Evolutionary conservation across 1,140 invertebrate species (phyloP).

Genomic region (Zaprionus lachaisei): DNA sequence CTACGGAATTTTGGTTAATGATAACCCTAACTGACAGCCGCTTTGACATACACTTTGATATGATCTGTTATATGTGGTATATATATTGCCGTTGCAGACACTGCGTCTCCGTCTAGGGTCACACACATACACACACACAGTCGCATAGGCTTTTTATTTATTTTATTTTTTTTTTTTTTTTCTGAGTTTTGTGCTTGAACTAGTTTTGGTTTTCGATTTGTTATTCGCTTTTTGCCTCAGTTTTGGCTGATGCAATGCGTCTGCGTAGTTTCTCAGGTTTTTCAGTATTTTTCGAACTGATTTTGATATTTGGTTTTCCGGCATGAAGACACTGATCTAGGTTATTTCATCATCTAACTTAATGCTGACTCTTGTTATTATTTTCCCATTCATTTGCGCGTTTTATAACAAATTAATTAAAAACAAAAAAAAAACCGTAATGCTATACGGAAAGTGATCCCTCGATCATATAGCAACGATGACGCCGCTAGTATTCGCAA

Average conservation of each 20-base stretch:
- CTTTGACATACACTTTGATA: neutral
- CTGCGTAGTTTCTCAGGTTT: slow-evolving; percentile 40
- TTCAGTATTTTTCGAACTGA: slow-evolving; percentile 13
- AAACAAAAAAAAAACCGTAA: neutral
- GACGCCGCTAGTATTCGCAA: neutral
- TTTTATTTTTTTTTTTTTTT: neutral
- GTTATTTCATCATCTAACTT: slow-evolving; percentile 38
- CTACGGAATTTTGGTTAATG: slow-evolving; percentile 15
- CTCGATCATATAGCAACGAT: neutral
- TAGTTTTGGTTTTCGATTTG: slow-evolving; percentile 38
- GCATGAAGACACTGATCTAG: slow-evolving; percentile 34
- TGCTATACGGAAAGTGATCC: neutral
- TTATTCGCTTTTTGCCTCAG: slow-evolving; percentile 17
- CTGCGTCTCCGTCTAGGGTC: slow-evolving; percentile 30
- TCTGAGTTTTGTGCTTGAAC: slow-evolving; percentile 53
- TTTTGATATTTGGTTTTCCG: slow-evolving; percentile 31
- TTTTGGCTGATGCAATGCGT: slow-evolving; percentile 64
- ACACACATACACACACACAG: slow-evolving; percentile 2
- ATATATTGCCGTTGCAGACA: slow-evolving; percentile 29
- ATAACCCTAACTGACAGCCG: slow-evolving; percentile 23
- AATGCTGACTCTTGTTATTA: slow-evolving; percentile 1
- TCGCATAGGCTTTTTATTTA: neutral
- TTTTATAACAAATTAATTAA: slow-evolving; percentile 1
- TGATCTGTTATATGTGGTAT: neutral
- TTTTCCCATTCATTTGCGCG: neutral